Percentiles rank a stretch among this genome's conserved stretches.
Conservation (phyloP, 2,797 vertebrate species). For the Setipinna tenuifilis region DNA sequence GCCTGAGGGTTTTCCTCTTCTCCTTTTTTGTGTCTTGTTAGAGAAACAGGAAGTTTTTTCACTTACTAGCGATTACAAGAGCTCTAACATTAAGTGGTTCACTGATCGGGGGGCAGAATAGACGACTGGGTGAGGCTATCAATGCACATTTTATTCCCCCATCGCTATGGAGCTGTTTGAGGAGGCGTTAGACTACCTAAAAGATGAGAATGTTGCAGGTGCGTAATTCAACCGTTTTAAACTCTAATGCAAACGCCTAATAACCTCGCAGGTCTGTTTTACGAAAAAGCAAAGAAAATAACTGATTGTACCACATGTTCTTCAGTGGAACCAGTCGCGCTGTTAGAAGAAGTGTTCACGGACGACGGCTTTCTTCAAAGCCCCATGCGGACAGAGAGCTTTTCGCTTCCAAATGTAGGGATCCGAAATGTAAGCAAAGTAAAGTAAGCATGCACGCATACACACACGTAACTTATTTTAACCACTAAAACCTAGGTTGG, state of each 20-base stretch:
- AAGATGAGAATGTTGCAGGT: background rate
- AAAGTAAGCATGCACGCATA: background rate
- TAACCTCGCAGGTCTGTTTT: background rate
- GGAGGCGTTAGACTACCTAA: slow-evolving; percentile 69
- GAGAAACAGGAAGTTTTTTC: slow-evolving; percentile 46
- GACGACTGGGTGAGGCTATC: background rate
- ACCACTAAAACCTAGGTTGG: background rate
- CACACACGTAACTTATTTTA: background rate
- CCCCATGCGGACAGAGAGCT: slow-evolving; percentile 35
- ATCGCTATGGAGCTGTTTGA: slow-evolving; percentile 72
- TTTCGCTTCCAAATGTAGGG: slow-evolving; percentile 52
- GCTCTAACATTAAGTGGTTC: background rate
- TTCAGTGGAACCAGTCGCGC: slow-evolving; percentile 25
- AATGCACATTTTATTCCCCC: background rate
- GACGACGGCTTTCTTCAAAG: slow-evolving; percentile 47
- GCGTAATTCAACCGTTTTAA: background rate
- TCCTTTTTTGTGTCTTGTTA: slow-evolving; percentile 24
- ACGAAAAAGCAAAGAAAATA: background rate
- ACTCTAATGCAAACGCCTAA: background rate
- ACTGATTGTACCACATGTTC: too few relatives aligned
- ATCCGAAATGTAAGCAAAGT: slow-evolving; percentile 37
- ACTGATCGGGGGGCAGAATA: background rate
- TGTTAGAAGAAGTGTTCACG: slow-evolving; percentile 57
- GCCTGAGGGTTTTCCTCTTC: background rate
- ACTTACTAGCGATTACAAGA: background rate